phyloP scores from a whole-genome alignment of 2,113 vertebrate species.

The Lethenteron reissneri region DNA sequence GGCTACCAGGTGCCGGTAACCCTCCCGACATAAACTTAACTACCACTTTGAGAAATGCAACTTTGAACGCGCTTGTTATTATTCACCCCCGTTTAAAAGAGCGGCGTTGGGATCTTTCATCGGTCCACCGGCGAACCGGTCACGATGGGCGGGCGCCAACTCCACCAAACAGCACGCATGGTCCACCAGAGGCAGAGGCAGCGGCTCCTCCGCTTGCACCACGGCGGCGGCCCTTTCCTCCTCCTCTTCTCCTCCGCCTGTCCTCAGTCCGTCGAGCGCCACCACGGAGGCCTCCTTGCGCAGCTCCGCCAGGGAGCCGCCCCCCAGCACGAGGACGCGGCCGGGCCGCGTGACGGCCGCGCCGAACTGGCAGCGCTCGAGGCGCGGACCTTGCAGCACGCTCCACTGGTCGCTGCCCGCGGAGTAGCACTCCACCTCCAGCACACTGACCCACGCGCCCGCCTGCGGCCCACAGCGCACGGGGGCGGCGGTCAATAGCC shows the following conservation, averaged over 20 bases:
- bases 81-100: too few relatives aligned
- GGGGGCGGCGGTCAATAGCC: not conserved
- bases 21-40: too few relatives aligned
- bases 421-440: constrained; percentile 15
- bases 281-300: constrained; percentile 16
- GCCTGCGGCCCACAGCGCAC: constrained; percentile 11
- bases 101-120: too few relatives aligned
- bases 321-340: constrained; percentile 13
- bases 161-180: constrained; percentile 17
- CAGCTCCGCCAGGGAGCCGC: constrained; percentile 11
- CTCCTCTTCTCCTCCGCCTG: constrained; percentile 9
- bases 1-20: too few relatives aligned
- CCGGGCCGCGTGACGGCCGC: constrained; percentile 1
- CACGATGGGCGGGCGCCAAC: constrained; percentile 2
- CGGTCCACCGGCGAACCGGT: too few relatives aligned
- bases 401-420: constrained; percentile 19
- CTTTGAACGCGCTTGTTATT: too few relatives aligned
- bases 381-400: constrained; percentile 1
- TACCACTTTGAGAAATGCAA: too few relatives aligned
- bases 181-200: constrained; percentile 17
- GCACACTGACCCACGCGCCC: constrained; percentile 16
- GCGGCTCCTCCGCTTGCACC: constrained; percentile 11
- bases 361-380: constrained; percentile 20
- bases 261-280: constrained; percentile 12
- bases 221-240: too few relatives aligned